Evolutionary conservation across 92 coral and sea anemone species (phyloP), one percentile per base, ranked within the genome.

Genomic region (Porites divaricata): DNA sequence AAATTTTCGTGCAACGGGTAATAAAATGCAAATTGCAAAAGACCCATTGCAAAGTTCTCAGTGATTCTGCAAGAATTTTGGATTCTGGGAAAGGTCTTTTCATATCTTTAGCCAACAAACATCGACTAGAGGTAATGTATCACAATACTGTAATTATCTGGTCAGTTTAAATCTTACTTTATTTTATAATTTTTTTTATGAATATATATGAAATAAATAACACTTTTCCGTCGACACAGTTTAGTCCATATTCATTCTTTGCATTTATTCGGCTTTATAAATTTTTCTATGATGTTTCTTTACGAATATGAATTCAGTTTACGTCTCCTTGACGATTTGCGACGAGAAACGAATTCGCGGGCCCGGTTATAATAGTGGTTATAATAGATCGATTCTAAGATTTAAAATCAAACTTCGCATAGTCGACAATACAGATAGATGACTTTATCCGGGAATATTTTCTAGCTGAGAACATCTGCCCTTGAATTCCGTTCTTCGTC

Each of bases 61-160:
- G 52, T 20, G 12, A 22, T 80, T 56, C 15, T 67, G 26, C 12
- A 16, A 25, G 53, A 7, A 63, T 8, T 67, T 25, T 56, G 1
- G 12, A 52, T 22, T 25, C n/a, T 21, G 74, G n/a, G 54, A 67
- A 5, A 6, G 28, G 63, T 53, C 3, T 63, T 50, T 24, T 66
- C 65, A 53, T 63, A 24, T 24, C 67, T 51, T 4, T 20, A 65
- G 50, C 48, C 50, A 19, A 14, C 10, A 41, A n/a, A 50, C 62
- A 53, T 16, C 35, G 11, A 56, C 35, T 16, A 58, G 35, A 14
- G 77, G 76, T 80, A 80, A 57, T 9, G 67, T 80, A 69, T 69
- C 45, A 35, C 45, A 35, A 35, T 35, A 35, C n/a, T n/a, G 4
- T 35, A 35, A 35, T 35, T 35, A 35, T 35, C 3, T 35, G 6